Base-by-base conservation (phyloP, 2,888 invertebrate species). In the Callimorpha dominula region DNA sequence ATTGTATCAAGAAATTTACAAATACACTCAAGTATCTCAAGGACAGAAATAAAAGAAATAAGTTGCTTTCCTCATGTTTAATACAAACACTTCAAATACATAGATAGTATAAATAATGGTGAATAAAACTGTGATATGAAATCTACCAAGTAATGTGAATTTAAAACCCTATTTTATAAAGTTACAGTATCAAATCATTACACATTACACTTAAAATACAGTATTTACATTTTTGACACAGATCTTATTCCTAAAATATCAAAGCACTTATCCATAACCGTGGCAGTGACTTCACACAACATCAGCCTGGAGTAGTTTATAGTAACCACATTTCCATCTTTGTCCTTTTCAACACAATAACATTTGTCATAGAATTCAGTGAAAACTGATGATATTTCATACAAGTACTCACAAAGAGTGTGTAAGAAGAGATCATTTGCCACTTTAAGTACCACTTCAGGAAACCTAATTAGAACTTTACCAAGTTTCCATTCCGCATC, bases 321-420 rank as follows among this genome's bases (percentile, higher is more conserved):
- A 88, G 97, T 98, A 1, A 97, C 92, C 82, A 99, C 97, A 88
- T 98, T 97, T 0, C 99, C 99, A 63, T 94, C 96, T 77, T 97
- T 96, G 92, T 99, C 98, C 91, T 99, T 99, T 91, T 99, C 99
- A 69, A 99, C 97, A 90, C 99, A 99, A 89, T 99, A 99, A 92
- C 99, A 99, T 85, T 96, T 97, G 89, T 99, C 99, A 92, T 99
- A 99, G 93, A 99, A 99, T 91, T 99, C 99, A 0, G 98, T 97
- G 90, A 99, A 99, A 2, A 97, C 96, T 8, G 98, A 97, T n/a
- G 98, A 97, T 72, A 99, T 97, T 88, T 99, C 99, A 93, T 99
- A 99, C 78, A 99, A 96, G 92, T 98, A 99, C 90, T 99, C 99
- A 90, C 99, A 99, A 49, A 99, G 94, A 70, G 97, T 97, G 92